phyloP scores from a whole-genome alignment of 2,888 invertebrate genomes.

The Campaea margaritaria region DNA sequence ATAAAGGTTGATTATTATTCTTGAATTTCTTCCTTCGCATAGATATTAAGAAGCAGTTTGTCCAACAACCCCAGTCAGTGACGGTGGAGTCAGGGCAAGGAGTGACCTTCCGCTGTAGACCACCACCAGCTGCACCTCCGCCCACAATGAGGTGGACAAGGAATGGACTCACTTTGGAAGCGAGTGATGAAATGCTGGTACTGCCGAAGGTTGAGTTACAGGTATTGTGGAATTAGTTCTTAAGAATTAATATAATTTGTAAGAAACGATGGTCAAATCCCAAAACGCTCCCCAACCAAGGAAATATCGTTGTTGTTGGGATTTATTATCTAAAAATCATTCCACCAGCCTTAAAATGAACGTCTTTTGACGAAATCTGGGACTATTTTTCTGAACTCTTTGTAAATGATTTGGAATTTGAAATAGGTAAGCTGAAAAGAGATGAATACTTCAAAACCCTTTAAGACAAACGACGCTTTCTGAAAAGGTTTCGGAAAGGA shows the following conservation, averaged over 20 bases:
- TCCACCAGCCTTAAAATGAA: too few species aligned
- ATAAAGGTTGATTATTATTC: too few species aligned
- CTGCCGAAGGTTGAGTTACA: constrained; percentile 93
- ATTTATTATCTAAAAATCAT: too few species aligned
- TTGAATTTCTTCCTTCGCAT: constrained; percentile 37
- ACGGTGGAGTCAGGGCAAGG: constrained; percentile 92
- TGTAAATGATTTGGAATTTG: too few species aligned
- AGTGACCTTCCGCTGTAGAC: constrained; percentile 93
- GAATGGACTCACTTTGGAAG: constrained; percentile 90
- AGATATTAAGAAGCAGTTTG: constrained; percentile 96
- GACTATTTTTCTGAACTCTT: too few species aligned
- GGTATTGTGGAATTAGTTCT: constrained; percentile 51
- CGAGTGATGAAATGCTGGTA: constrained; percentile 92
- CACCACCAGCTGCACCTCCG: constrained; percentile 94
- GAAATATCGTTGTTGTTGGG: too few species aligned
- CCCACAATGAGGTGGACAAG: constrained; percentile 94
- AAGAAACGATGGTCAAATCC: not conserved
- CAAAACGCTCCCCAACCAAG: too few species aligned
- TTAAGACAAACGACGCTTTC: too few species aligned
- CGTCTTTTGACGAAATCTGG: too few species aligned
- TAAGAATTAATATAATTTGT: not conserved
- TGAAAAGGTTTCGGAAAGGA: too few species aligned
- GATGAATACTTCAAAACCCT: too few species aligned
- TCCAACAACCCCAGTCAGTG: constrained; percentile 92
- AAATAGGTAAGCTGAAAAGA: too few species aligned